Conservation (phyloP, 2,797 vertebrate genomes). For the Gymnoscopelus braueri region DNA sequence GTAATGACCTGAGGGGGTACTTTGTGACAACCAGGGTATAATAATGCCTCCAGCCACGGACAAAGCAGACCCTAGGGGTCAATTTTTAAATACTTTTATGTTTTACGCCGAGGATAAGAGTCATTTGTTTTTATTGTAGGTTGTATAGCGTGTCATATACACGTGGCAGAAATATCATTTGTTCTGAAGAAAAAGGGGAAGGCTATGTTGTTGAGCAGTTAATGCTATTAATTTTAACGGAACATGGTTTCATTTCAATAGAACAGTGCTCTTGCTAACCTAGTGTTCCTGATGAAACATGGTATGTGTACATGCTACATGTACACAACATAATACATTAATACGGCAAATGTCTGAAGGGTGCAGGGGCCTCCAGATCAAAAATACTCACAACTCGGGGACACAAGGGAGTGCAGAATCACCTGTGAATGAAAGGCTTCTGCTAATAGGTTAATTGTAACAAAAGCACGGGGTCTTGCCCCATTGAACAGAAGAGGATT, state of each 20-base stretch:
- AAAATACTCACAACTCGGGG: conserved; percentile 59
- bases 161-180: conserved; percentile 50
- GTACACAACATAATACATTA: conserved; percentile 19
- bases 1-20: conserved; percentile 87
- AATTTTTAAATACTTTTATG: conserved; percentile 89
- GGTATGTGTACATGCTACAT: no score
- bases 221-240: conserved; percentile 51
- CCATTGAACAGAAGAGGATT: conserved; percentile 77
- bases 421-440: conserved; percentile 71
- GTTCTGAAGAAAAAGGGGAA: conserved; percentile 39
- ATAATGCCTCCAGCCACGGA: conserved; percentile 86
- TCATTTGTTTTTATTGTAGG: conserved; percentile 81
- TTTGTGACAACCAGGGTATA: conserved; percentile 85
- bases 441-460: conserved; percentile 78
- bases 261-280: conserved; percentile 21
- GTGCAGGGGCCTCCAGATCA: conserved; percentile 54
- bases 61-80: conserved; percentile 87
- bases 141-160: conserved; percentile 49
- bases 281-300: conserved; percentile 50
- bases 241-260: conserved; percentile 39
- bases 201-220: conserved; percentile 12
- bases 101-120: conserved; percentile 77
- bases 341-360: conserved; percentile 60
- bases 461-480: conserved; percentile 76
- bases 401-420: conserved; percentile 64